Conservation (phyloP, 1,140 invertebrate genomes). For the Drosophila saltans region DNA sequence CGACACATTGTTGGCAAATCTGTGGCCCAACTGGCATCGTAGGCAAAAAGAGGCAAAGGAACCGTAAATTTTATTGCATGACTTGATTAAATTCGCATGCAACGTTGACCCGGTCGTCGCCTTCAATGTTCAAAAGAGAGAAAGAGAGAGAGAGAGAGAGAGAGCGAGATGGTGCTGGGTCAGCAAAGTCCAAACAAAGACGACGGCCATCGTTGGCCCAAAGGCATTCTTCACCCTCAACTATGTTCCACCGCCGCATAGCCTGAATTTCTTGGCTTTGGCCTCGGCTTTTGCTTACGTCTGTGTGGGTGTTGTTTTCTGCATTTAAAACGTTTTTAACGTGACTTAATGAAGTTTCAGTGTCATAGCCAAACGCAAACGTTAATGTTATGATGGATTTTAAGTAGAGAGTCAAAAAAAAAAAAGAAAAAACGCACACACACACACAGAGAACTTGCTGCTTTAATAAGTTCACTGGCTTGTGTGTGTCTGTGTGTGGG, state of each 20-base stretch:
- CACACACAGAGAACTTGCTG: slow-evolving; percentile 37
- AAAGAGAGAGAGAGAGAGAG: too few relatives aligned
- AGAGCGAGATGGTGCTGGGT: slow-evolving; percentile 13
- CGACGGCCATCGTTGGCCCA: slow-evolving; percentile 28
- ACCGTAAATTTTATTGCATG: slow-evolving; percentile 83
- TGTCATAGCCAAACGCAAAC: slow-evolving; percentile 55
- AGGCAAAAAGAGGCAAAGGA: slow-evolving; percentile 42
- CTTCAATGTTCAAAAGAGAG: background rate
- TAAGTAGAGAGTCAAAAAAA: slow-evolving; percentile 30
- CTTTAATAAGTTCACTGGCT: slow-evolving; percentile 55
- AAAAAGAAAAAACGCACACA: slow-evolving; percentile 32
- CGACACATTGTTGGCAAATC: slow-evolving; percentile 47
- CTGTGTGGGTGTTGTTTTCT: slow-evolving; percentile 34
- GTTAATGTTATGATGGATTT: slow-evolving; percentile 77
- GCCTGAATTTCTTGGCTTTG: slow-evolving; percentile 48
- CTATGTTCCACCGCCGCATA: slow-evolving; percentile 27
- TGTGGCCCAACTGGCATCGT: slow-evolving; percentile 35
- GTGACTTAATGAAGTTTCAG: slow-evolving; percentile 81
- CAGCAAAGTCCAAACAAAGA: slow-evolving; percentile 50
- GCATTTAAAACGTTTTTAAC: slow-evolving; percentile 67
- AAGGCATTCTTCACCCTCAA: slow-evolving; percentile 21
- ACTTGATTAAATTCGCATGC: slow-evolving; percentile 83
- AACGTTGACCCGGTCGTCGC: slow-evolving; percentile 39
- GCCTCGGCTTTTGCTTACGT: slow-evolving; percentile 20
- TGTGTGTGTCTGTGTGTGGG: slow-evolving; percentile 36